A percentile compares a stretch with the other conserved stretches of the same genome.
Evolutionary conservation across 2,113 vertebrate genomes (phyloP).

Genomic region (Quiscalus mexicanus): DNA sequence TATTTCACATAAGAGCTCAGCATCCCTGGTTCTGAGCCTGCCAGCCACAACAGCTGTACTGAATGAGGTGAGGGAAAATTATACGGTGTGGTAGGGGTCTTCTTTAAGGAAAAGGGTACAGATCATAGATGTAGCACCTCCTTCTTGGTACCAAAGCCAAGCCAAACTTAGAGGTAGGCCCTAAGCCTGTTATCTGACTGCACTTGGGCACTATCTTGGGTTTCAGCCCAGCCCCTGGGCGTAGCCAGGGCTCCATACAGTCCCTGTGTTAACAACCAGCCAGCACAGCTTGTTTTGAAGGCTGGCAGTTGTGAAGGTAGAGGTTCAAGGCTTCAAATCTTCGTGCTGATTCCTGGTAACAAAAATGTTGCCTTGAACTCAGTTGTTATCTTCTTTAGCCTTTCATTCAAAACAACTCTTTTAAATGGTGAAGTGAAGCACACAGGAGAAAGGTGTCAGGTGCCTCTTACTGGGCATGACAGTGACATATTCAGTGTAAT

Average conservation of each 20-base stretch:
- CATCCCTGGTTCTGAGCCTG: neutral
- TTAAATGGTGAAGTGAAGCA: neutral
- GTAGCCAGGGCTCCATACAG: neutral
- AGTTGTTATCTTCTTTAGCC: neutral
- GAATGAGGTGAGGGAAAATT: neutral
- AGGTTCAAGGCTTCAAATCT: neutral
- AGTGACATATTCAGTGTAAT: neutral
- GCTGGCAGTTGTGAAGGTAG: neutral
- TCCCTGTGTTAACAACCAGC: neutral
- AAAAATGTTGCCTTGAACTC: neutral
- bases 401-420: neutral
- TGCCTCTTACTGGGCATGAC: neutral
- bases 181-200: neutral
- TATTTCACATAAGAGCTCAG: neutral
- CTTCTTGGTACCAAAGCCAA: neutral
- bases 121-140: neutral
- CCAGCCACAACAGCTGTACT: neutral
- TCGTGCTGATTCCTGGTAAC: neutral
- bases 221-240: neutral
- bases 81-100: neutral
- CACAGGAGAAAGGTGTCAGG: neutral
- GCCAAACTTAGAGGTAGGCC: neutral
- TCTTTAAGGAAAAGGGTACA: neutral
- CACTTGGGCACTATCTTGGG: neutral
- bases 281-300: neutral